Evolutionary conservation across 2,113 vertebrate species (phyloP).

Genomic region (Sporophila hypoxantha): DNA sequence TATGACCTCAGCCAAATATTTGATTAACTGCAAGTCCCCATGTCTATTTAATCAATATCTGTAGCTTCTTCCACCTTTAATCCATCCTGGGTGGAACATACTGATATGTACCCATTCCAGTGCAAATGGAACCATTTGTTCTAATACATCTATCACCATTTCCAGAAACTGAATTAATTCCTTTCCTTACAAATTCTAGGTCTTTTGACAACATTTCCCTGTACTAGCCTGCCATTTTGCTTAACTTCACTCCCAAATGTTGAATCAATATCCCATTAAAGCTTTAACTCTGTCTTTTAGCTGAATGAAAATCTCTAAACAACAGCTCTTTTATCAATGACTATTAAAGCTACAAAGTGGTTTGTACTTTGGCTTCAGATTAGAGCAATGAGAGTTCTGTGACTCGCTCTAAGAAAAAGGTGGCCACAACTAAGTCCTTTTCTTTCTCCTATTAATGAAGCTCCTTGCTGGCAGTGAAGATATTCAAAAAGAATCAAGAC

Average conservation of each 20-base stretch:
- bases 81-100: not conserved
- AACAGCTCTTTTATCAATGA: not conserved
- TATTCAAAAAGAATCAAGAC: not conserved
- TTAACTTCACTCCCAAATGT: not conserved
- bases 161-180: not conserved
- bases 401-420: not conserved
- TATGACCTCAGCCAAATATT: not conserved
- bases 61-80: not conserved
- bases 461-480: not conserved
- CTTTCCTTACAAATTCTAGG: not conserved
- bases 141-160: not conserved
- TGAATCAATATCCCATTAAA: constrained; percentile 5
- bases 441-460: not conserved
- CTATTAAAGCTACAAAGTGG: not conserved
- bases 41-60: not conserved
- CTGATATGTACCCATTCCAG: not conserved
- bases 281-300: not conserved
- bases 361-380: not conserved
- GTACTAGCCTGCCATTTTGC: not conserved
- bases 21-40: not conserved
- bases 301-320: not conserved
- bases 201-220: not conserved
- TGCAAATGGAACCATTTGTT: not conserved
- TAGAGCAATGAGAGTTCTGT: not conserved
- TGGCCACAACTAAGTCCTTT: not conserved